Conservation (phyloP, 2,797 vertebrate species). For the Prunella strophiata region DNA sequence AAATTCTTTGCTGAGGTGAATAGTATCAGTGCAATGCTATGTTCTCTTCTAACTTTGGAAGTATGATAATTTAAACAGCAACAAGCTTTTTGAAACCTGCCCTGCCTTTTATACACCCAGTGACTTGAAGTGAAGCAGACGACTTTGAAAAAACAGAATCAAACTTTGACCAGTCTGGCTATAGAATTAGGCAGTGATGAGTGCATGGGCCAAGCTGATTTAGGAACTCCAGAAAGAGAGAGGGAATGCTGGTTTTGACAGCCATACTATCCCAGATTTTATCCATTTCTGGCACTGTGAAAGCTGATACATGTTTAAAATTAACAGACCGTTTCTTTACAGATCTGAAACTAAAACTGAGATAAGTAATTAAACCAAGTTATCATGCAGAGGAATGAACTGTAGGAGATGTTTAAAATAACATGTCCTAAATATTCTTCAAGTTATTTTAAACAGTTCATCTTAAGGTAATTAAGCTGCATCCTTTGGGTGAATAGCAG, state of each 20-base stretch:
- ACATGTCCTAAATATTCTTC: constrained; percentile 30
- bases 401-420: constrained; percentile 34
- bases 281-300: background rate
- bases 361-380: constrained; percentile 46
- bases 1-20: background rate
- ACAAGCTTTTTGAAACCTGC: background rate
- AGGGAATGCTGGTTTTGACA: background rate
- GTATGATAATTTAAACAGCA: background rate
- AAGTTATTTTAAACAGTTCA: constrained; percentile 11
- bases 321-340: background rate
- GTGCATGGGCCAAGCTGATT: background rate
- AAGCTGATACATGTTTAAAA: constrained; percentile 15
- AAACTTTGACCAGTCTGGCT: background rate
- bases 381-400: constrained; percentile 27
- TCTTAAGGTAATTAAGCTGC: constrained; percentile 48
- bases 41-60: background rate
- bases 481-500: background rate
- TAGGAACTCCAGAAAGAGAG: background rate
- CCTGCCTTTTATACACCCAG: background rate
- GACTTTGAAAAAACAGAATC: background rate
- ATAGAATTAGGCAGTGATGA: background rate
- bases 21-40: background rate
- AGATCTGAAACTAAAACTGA: constrained; percentile 31
- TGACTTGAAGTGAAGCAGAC: background rate
- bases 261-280: background rate